phyloP scores from a whole-genome alignment of 2,888 invertebrate genomes.

The Pollenia griseotomentosa region DNA sequence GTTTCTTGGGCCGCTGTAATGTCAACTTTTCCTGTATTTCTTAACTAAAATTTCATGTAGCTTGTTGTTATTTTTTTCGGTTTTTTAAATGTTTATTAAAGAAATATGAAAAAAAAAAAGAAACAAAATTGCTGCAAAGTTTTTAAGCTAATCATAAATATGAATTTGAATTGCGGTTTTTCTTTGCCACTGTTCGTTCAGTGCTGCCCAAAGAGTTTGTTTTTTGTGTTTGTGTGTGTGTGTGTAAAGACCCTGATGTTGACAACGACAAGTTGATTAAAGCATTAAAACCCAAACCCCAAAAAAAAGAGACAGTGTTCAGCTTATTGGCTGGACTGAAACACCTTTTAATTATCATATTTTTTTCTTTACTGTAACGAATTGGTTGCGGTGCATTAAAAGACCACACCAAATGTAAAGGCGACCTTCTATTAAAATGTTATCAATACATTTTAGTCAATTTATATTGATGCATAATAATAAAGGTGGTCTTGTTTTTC shows the following conservation, averaged over 20 bases:
- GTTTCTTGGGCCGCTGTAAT: constrained; percentile 52
- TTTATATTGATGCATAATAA: constrained; percentile 19
- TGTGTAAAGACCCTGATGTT: constrained; percentile 35
- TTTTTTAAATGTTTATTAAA: constrained; percentile 33
- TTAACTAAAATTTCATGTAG: constrained; percentile 30
- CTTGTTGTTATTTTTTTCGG: constrained; percentile 39
- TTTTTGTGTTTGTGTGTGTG: not conserved
- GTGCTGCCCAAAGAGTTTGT: constrained; percentile 18
- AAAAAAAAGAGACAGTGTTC: constrained; percentile 7
- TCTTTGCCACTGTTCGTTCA: constrained; percentile 34
- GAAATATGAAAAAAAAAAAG: not conserved
- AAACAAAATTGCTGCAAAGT: constrained; percentile 29
- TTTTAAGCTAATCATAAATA: constrained; percentile 68
- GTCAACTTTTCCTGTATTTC: not conserved
- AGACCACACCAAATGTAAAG: constrained; percentile 55
- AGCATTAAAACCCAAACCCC: constrained; percentile 35
- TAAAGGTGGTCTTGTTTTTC: not conserved
- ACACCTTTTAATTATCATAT: constrained; percentile 83
- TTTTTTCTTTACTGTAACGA: constrained; percentile 67
- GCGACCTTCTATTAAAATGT: constrained; percentile 24
- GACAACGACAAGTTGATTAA: constrained; percentile 63
- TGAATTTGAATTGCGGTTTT: constrained; percentile 62
- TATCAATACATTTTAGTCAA: constrained; percentile 34
- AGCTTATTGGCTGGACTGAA: constrained; percentile 74
- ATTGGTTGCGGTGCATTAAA: constrained; percentile 61